These are phyloP conservation scores for Zosterops japonicus DNA, from an alignment of 2,113 vertebrate species.

Conservation along the genomic window DNA sequence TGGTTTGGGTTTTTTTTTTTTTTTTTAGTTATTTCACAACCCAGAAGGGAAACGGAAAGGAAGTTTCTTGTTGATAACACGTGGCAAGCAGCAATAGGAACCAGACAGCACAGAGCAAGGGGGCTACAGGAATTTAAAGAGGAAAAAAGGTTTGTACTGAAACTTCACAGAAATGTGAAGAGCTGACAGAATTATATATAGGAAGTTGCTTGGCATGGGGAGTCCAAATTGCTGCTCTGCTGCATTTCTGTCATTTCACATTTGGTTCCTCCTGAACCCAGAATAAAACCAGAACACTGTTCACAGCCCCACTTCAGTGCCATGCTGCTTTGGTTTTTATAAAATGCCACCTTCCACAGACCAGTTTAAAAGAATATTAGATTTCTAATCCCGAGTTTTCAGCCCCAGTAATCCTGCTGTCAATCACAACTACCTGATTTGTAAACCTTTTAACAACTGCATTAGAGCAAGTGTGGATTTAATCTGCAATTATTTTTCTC, in stretches of 20 bases:
- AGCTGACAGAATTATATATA: neutral
- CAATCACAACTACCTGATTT: neutral
- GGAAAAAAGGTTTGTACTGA: neutral
- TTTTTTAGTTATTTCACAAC: neutral
- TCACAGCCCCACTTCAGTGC: neutral
- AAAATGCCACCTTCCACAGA: neutral
- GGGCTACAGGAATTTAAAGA: neutral
- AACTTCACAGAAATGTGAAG: neutral
- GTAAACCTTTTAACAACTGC: neutral
- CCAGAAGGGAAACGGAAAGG: neutral
- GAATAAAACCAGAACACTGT: neutral
- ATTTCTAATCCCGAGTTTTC: neutral
- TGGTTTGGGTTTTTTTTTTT: too few species aligned
- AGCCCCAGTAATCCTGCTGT: neutral
- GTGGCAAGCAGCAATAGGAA: neutral
- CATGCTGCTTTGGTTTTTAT: neutral
- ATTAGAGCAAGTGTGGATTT: neutral
- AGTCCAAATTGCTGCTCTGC: neutral
- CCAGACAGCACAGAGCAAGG: neutral
- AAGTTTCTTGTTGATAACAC: neutral
- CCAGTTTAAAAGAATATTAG: neutral
- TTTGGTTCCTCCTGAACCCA: neutral
- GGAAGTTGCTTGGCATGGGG: neutral
- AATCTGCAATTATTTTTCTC: neutral
- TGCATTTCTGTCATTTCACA: neutral